These are phyloP conservation scores for Cryptocheilus praepositus DNA, from an alignment of 2,888 invertebrate species.

Conservation along the genomic window DNA sequence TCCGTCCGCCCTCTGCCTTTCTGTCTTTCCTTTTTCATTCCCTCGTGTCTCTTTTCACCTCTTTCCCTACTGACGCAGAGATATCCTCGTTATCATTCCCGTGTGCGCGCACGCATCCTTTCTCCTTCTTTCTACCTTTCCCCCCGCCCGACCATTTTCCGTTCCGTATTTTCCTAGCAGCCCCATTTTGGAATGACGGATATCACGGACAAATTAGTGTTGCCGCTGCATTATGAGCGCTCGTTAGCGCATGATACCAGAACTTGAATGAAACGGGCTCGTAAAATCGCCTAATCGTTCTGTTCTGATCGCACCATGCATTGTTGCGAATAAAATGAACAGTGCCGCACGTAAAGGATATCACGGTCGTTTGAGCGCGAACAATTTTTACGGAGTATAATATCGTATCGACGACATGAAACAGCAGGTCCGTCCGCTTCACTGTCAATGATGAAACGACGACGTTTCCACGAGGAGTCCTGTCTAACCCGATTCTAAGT, in stretches of 20 bases:
- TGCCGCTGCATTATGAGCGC: slow-evolving; percentile 58
- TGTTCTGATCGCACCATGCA: too few relatives aligned
- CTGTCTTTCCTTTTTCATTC: slow-evolving; percentile 34
- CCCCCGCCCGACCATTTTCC: slow-evolving; percentile 32
- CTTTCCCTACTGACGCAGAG: slow-evolving; percentile 11
- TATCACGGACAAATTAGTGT: slow-evolving; percentile 71
- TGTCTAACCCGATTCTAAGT: slow-evolving; percentile 61
- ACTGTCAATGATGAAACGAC: slow-evolving; percentile 12
- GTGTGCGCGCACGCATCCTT: background rate
- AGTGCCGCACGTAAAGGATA: too few relatives aligned
- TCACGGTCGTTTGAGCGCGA: too few relatives aligned
- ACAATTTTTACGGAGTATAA: too few relatives aligned
- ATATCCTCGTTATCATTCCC: background rate
- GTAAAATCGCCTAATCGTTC: background rate
- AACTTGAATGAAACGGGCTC: slow-evolving; percentile 42
- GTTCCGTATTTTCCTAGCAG: slow-evolving; percentile 28
- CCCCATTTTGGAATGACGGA: slow-evolving; percentile 67
- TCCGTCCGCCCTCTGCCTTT: slow-evolving; percentile 41
- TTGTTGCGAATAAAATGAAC: too few relatives aligned
- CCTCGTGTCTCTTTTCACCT: slow-evolving; percentile 35
- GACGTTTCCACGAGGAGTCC: slow-evolving; percentile 45
- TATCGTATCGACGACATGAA: slow-evolving; percentile 8
- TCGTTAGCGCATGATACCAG: slow-evolving; percentile 54
- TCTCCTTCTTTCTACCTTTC: slow-evolving; percentile 18
- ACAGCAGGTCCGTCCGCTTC: background rate